Conservation (phyloP, 2,888 invertebrate genomes). For the Crossocerus cetratus region DNA sequence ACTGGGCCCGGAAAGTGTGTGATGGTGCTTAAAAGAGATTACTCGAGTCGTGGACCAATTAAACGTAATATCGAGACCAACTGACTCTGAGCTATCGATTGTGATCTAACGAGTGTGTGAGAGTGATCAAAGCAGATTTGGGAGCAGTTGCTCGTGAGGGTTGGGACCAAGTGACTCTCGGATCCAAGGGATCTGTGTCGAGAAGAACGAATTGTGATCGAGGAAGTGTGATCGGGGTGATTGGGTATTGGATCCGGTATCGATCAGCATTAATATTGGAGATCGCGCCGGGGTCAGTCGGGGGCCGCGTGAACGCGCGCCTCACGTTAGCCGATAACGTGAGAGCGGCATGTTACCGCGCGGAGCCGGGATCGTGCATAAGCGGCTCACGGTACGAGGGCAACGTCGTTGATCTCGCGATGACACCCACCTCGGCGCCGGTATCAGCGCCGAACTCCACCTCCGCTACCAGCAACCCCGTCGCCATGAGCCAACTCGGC, state of each 20-base stretch:
- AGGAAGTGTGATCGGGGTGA: too few species aligned
- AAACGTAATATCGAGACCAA: too few species aligned
- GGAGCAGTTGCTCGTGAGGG: too few species aligned
- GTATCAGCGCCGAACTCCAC: constrained; percentile 71
- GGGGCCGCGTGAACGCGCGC: constrained; percentile 62
- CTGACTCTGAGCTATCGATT: too few species aligned
- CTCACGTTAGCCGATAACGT: constrained; percentile 70
- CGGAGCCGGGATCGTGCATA: constrained; percentile 68
- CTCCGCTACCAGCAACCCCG: constrained; percentile 74
- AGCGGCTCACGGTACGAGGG: constrained; percentile 65
- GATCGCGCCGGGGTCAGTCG: constrained; percentile 69
- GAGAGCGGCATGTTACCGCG: constrained; percentile 67
- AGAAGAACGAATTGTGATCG: too few species aligned
- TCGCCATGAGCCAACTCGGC: constrained; percentile 91
- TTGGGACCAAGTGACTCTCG: too few species aligned
- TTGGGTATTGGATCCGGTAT: constrained; percentile 62
- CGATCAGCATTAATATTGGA: constrained; percentile 25
- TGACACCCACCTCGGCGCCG: constrained; percentile 74
- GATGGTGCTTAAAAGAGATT: too few species aligned
- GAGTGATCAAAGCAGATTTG: too few species aligned
- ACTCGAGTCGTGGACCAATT: too few species aligned
- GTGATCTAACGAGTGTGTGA: too few species aligned
- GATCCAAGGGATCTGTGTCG: too few species aligned
- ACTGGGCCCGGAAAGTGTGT: too few species aligned
- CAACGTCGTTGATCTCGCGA: constrained; percentile 62